A percentile compares a stretch with the other conserved stretches of the same genome.
phyloP scores from a whole-genome alignment of 2,888 invertebrate genomes.

The Drosophila nr. perissopoda region DNA sequence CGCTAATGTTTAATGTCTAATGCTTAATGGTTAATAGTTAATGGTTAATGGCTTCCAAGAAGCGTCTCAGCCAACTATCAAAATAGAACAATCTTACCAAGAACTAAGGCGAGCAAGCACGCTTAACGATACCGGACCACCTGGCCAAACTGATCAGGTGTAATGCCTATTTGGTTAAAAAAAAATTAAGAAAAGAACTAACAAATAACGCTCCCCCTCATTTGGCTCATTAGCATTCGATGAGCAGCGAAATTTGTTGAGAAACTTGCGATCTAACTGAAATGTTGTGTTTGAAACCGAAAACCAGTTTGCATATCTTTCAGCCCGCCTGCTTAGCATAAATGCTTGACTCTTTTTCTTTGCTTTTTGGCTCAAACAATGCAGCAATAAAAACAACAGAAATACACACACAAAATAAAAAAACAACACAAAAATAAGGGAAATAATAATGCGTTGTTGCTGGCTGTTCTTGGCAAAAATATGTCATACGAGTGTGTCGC shows the following conservation, averaged over 20 bases:
- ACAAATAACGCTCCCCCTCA: slow-evolving; percentile 62
- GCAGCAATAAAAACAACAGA: slow-evolving; percentile 51
- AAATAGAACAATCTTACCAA: slow-evolving; percentile 77
- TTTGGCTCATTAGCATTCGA: slow-evolving; percentile 67
- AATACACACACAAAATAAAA: slow-evolving; percentile 1
- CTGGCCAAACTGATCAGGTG: slow-evolving; percentile 58
- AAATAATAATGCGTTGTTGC: slow-evolving; percentile 59
- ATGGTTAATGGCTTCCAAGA: slow-evolving; percentile 70
- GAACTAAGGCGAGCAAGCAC: slow-evolving; percentile 45
- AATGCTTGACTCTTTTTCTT: slow-evolving; percentile 27
- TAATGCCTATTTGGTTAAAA: slow-evolving; percentile 38
- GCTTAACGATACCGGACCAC: slow-evolving; percentile 50
- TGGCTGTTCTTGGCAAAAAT: slow-evolving; percentile 65
- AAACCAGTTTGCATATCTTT: slow-evolving; percentile 69
- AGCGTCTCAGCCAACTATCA: slow-evolving; percentile 55
- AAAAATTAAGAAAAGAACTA: slow-evolving; percentile 12
- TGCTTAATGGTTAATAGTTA: slow-evolving; percentile 34
- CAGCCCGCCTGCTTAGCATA: slow-evolving; percentile 54
- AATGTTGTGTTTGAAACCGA: slow-evolving; percentile 6
- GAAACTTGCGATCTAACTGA: slow-evolving; percentile 27
- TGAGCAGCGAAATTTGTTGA: slow-evolving; percentile 51
- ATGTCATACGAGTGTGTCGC: slow-evolving; percentile 84
- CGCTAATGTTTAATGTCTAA: slow-evolving; percentile 42
- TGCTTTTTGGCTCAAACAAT: slow-evolving; percentile 44
- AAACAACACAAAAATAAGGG: neutral